Evolutionary conservation across 2,113 vertebrate species (phyloP), one percentile per base, ranked within the genome.

Genomic region (Corvus cornix): DNA sequence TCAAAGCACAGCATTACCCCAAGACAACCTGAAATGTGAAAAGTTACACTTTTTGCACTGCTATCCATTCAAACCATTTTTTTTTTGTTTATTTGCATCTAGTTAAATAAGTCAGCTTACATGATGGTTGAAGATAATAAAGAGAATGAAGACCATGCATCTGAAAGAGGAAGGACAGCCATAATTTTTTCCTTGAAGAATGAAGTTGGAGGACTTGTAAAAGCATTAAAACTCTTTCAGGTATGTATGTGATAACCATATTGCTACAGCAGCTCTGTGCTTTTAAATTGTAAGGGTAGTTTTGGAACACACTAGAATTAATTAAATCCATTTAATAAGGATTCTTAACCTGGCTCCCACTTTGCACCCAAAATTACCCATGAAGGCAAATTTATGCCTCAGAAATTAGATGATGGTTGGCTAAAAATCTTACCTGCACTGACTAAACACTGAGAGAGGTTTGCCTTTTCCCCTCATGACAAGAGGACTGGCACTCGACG

Each of bases 101-200:
- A 99, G 99, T 98, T 99, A 97, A 99, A 97, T 96, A 98, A 98
- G 91, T 98, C 98, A 73, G 98, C 97, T 63, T 99, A 98, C 95
- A 97, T 95, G 56, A 99, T 99, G 98, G 99, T 99, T 55, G 99
- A 99, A 74, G 99, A 99, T 92, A 99, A 98, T 91, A 99, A 98
- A 91, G 99, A 99, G 91, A 99, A 99, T 93, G 99, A 99, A 95
- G 98, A 97, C n/a, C 95, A 96, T 24, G 97, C 93, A 11, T 83
- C 98, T 59, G 99, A 99, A 96, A 98, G 98, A 84, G 98, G 98
- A 28, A 98, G 98, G 94, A 98, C 98, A 16, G 98, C 99, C 66
- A 98, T 99, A 4, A 98, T 99, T 95, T 99, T 99, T 97, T 99
- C 99, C 56, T 98, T 99, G 88, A 99, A 99, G 96, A 99, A 99